Base-by-base conservation (phyloP, 2,113 vertebrate genomes). In the Ophthalmotilapia sp. region DNA sequence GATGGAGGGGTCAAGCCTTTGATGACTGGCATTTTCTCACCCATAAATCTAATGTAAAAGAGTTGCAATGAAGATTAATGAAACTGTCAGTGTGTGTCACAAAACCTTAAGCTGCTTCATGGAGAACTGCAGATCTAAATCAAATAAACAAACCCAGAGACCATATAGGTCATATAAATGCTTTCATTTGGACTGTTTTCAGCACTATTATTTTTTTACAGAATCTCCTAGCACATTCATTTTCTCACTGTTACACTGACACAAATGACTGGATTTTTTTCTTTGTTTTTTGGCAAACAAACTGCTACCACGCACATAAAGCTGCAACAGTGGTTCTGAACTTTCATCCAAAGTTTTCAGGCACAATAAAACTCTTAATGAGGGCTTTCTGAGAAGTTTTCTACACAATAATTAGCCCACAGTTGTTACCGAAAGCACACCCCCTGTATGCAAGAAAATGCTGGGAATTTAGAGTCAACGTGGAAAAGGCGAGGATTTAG, bases 341-440 rank as follows among this genome's bases (percentile, higher is more conserved):
- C 55, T 82, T 85, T 82, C 12, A 81, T 87, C 84, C 83, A 87
- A 68, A 6, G n/a, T 84, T 88, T 89, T 89, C 9, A 86, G 58
- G 33, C 36, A 21, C 68, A 85, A 55, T 91, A 90, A 86, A 92
- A 91, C 75, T 53, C n/a, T 54, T 88, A 87, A 91, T 90, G 82
- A 94, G 36, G 80, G 42, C 55, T 86, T 65, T 79, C 36, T 65
- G 45, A 79, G 53, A 54, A 53, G 23, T 33, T 10, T 55, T 80
- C 49, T 81, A 60, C 11, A 81, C 21, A 14, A n/a, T 89, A 84
- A 90, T 86, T 88, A 82, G n/a, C 51, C 81, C 29, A 15, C 14
- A 55, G 33, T 80, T 86, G 29, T 47, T 88, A 83, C 81, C 21
- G 33, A 81, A 81, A 87, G 42, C 53, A 45, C 40, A 56, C 54